Conservation (phyloP, 2,113 vertebrate genomes). For the Pionites leucogaster region DNA sequence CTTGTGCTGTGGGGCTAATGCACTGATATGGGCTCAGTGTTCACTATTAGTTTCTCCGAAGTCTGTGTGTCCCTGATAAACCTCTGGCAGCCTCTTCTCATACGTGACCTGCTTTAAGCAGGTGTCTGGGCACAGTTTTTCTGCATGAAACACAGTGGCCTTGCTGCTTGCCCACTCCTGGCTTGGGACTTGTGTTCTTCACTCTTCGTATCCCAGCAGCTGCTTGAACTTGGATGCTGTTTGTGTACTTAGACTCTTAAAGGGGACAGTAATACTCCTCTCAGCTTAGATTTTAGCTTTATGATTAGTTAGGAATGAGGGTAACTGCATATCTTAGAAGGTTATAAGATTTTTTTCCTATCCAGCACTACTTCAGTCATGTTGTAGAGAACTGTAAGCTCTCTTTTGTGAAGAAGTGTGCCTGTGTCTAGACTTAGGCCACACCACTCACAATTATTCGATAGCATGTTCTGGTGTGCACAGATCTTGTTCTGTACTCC, state of each 20-base stretch:
- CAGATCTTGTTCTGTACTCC: neutral
- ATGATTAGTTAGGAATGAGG: neutral
- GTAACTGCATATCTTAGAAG: neutral
- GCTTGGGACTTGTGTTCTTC: neutral
- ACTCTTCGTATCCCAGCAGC: neutral
- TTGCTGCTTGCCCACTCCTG: neutral
- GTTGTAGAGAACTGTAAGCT: neutral
- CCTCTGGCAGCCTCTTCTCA: neutral
- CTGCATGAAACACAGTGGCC: neutral
- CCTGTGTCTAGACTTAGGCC: neutral
- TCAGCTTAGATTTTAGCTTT: neutral
- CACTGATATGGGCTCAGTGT: neutral
- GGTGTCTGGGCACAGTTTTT: neutral
- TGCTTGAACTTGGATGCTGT: neutral
- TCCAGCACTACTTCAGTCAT: neutral
- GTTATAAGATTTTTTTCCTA: neutral
- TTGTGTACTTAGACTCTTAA: neutral
- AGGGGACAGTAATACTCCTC: neutral
- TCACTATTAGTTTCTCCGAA: neutral
- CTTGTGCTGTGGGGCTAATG: neutral
- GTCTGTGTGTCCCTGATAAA: neutral
- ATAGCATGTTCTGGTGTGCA: neutral
- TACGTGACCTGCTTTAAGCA: neutral
- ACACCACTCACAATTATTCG: rapidly evolving
- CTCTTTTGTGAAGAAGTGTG: neutral